These are phyloP conservation scores for Pempheris klunzingeri DNA, from an alignment of 2,797 vertebrate species.

Conservation along the genomic window DNA sequence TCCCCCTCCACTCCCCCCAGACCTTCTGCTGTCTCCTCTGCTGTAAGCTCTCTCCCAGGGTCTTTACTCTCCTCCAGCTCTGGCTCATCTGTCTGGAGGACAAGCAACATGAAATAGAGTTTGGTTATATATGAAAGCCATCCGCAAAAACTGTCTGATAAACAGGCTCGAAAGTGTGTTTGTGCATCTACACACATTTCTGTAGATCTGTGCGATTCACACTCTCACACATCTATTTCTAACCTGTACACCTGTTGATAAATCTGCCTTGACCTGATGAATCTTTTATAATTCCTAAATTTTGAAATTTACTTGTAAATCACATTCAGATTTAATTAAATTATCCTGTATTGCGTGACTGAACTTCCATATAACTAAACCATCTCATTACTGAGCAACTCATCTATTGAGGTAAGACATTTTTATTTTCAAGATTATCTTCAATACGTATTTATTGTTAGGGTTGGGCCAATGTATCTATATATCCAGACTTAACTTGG, in stretches of 20 bases:
- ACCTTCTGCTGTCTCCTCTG: conserved; percentile 44
- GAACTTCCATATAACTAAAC: not conserved
- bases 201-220: too few species aligned
- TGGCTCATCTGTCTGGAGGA: conserved; percentile 56
- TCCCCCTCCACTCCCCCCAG: conserved; percentile 39
- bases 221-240: not conserved
- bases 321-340: not conserved
- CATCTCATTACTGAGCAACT: not conserved
- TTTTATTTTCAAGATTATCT: not conserved
- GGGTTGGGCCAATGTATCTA: not conserved
- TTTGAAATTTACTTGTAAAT: not conserved
- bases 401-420: not conserved
- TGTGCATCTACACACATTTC: not conserved
- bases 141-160: not conserved
- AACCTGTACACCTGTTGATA: not conserved
- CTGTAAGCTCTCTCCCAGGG: conserved; percentile 16
- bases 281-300: not conserved
- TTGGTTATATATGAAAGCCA: not conserved
- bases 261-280: not conserved
- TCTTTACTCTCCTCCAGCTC: conserved; percentile 34
- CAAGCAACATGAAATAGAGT: conserved; percentile 15
- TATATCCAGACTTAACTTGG: not conserved
- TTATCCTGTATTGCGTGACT: not conserved
- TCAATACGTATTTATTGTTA: not conserved
- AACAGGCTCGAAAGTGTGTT: not conserved